These are phyloP conservation scores for Lampris incognitus DNA, from an alignment of 2,113 vertebrate species.

Conservation along the genomic window DNA sequence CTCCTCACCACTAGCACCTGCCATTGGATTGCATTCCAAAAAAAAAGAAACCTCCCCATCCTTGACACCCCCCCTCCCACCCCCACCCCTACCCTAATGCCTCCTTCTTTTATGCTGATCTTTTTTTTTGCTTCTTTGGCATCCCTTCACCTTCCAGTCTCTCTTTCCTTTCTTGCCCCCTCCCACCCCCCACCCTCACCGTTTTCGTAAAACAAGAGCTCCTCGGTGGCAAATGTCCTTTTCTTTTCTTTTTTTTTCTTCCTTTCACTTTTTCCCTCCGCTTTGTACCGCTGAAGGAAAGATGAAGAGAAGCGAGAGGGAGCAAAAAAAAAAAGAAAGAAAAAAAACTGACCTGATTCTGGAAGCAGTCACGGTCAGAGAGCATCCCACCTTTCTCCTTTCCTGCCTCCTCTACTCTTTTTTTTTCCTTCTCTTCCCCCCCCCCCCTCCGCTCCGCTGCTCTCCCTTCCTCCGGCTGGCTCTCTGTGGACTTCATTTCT, in stretches of 20 bases:
- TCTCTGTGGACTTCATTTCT: constrained; percentile 68
- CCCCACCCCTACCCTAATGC: constrained; percentile 34
- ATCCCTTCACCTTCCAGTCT: constrained; percentile 50
- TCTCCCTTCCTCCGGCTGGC: constrained; percentile 55
- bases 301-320: constrained; percentile 35
- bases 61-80: background rate
- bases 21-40: constrained; percentile 90
- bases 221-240: constrained; percentile 72
- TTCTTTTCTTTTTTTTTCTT: constrained; percentile 71
- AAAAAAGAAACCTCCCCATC: constrained; percentile 23
- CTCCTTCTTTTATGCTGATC: constrained; percentile 19
- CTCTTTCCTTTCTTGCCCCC: background rate
- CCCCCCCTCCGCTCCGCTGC: constrained; percentile 28
- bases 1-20: constrained; percentile 79
- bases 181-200: constrained; percentile 4
- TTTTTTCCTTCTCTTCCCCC: constrained; percentile 34
- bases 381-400: constrained; percentile 37
- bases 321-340: background rate
- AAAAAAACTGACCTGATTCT: constrained; percentile 44
- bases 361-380: constrained; percentile 50
- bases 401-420: constrained; percentile 33
- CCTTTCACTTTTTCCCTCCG: constrained; percentile 40
- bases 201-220: constrained; percentile 62
- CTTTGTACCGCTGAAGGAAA: constrained; percentile 22
- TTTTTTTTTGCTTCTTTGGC: constrained; percentile 1